Percentiles rank a stretch among this genome's conserved stretches.
These are phyloP conservation scores for Ectemnius lituratus DNA, from an alignment of 2,888 invertebrate species.

Conservation along the genomic window DNA sequence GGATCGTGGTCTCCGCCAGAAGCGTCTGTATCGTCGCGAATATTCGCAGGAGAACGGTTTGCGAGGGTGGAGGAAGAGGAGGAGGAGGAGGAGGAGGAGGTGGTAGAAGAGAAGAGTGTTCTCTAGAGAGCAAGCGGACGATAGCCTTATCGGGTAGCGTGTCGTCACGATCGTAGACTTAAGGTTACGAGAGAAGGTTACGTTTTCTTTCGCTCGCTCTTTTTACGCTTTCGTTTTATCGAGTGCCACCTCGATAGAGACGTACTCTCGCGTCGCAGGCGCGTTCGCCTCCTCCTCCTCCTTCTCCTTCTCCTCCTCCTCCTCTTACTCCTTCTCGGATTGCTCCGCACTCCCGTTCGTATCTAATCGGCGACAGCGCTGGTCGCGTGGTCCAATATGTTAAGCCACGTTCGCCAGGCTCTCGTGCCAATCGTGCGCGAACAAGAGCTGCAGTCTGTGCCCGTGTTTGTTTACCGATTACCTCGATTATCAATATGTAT, in stretches of 20 bases:
- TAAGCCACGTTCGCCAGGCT: background rate
- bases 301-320: conserved; percentile 10
- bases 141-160: conserved; percentile 47
- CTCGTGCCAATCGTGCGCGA: too few species aligned
- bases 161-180: conserved; percentile 55
- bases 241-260: conserved; percentile 23
- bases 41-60: conserved; percentile 40
- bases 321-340: conserved; percentile 14
- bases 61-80: too few species aligned
- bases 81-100: too few species aligned
- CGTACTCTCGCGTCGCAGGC: conserved; percentile 8
- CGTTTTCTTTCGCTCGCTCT: conserved; percentile 49
- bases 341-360: conserved; percentile 13
- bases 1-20: too few species aligned
- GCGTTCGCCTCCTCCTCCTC: conserved; percentile 8
- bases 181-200: conserved; percentile 60
- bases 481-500: too few species aligned
- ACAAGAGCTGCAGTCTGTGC: too few species aligned
- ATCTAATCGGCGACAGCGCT: conserved; percentile 46
- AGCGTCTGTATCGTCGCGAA: conserved; percentile 16
- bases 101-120: conserved; percentile 1
- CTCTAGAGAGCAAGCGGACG: conserved; percentile 10
- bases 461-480: too few species aligned
- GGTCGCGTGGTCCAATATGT: conserved; percentile 36
- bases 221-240: conserved; percentile 56